Evolutionary conservation across 1,140 invertebrate genomes (phyloP).

Genomic region (Drosophila takahashii): DNA sequence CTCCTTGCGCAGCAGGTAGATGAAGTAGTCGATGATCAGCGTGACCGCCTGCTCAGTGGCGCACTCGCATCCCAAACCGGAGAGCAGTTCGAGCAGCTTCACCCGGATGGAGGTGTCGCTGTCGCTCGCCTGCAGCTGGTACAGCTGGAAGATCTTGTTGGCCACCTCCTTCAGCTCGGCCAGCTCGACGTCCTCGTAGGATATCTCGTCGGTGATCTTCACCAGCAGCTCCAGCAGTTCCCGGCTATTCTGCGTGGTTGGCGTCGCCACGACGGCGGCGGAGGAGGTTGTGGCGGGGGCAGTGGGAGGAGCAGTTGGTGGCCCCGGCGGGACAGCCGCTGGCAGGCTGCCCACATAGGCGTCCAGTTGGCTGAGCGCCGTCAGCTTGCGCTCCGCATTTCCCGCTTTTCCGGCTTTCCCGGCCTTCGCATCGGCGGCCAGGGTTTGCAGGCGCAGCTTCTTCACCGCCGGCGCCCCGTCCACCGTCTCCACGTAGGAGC

Average conservation of each 20-base stretch:
- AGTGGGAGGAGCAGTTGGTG: not conserved
- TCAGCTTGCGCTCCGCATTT: constrained; percentile 38
- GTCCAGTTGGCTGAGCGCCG: constrained; percentile 57
- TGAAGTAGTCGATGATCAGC: constrained; percentile 88
- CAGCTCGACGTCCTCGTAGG: constrained; percentile 64
- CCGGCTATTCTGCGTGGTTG: constrained; percentile 19
- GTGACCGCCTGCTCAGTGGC: constrained; percentile 56
- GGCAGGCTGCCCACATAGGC: constrained; percentile 37
- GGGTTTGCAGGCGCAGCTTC: constrained; percentile 70
- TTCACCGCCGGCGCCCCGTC: constrained; percentile 57
- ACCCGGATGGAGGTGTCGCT: constrained; percentile 76
- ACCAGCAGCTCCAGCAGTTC: constrained; percentile 76
- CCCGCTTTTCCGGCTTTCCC: constrained; percentile 33
- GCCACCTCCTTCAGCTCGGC: constrained; percentile 66
- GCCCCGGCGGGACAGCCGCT: not conserved
- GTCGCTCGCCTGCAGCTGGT: constrained; percentile 72
- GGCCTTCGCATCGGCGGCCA: constrained; percentile 24
- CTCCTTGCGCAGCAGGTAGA: constrained; percentile 90
- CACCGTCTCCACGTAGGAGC: constrained; percentile 57
- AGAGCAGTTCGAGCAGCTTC: constrained; percentile 69
- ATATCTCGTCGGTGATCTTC: constrained; percentile 77
- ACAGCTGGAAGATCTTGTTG: constrained; percentile 66
- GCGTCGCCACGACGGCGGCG: not conserved
- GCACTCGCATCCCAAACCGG: constrained; percentile 68
- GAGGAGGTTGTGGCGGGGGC: not conserved